Base-by-base conservation (phyloP, 2,888 invertebrate species). In the Alcis repandata region DNA sequence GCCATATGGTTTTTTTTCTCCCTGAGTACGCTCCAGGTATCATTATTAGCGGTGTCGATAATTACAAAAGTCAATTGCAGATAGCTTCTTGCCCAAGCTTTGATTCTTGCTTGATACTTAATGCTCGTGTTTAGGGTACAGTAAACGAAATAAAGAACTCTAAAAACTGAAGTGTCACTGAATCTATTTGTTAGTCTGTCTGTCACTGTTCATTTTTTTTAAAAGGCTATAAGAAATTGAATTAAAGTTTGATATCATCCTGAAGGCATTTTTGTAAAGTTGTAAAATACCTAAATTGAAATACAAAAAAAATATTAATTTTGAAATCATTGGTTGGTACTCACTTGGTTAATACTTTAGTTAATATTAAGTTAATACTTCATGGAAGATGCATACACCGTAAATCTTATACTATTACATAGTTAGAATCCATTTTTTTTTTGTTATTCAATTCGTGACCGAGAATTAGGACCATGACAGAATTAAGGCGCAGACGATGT, bases 391-490 rank as follows among this genome's bases (percentile, higher is more conserved):
- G n/a, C n/a, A n/a, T n/a, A n/a, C n/a, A n/a, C n/a, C n/a, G n/a
- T n/a, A n/a, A n/a, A n/a, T n/a, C n/a, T n/a, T n/a, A n/a, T n/a
- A n/a, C n/a, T n/a, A n/a, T n/a, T n/a, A n/a, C n/a, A n/a, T n/a
- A n/a, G n/a, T n/a, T n/a, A n/a, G n/a, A n/a, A n/a, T n/a, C n/a
- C n/a, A n/a, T n/a, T n/a, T n/a, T 15, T 79, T 70, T 71, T 78
- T 15, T 78, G 68, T 71, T 78, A 86, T 81, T 80, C 72, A 81
- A 81, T 75, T 86, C 88, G 88, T 90, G 89, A 88, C 83, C 78
- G 73, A 68, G 70, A 66, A 75, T 79, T 80, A 87, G 82, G 69
- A 79, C 82, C 84, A 80, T 83, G 70, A 75, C 86, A 67, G 76
- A 88, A 84, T 74, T 73, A 22, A 20, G 40, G 6, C 40, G 15